Base-by-base conservation (phyloP, 1,140 invertebrate genomes). In the Drosophila grimshawi region DNA sequence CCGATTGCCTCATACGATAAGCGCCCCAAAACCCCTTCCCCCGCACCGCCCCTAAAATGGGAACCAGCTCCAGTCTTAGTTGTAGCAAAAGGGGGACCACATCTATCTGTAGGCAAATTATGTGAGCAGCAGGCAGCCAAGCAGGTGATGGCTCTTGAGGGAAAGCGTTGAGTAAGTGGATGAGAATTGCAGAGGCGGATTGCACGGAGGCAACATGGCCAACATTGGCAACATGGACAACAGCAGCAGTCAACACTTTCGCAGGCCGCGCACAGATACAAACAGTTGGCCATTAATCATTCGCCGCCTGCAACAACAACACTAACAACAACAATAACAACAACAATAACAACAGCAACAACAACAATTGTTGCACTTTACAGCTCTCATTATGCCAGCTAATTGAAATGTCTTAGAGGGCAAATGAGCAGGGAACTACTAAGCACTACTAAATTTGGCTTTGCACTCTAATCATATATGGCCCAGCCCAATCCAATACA, bases 261-360 rank as follows among this genome's bases (percentile, higher is more conserved):
- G 65, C 65, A 61, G 39, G n/a, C 61, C 29, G 61, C 55, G 63
- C 49, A 41, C 56, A 53, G 55, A 61, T 65, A 45, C 66, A 61
- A 72, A 66, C 69, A 72, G 72, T 72, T 60, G 61, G 61, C 62
- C 74, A 76, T 76, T 76, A 76, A 72, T 76, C 74, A 76, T 61
- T 60, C 49, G 60, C 73, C 55, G 67, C 67, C 53, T 76, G 71
- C 71, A 74, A 74, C 65, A 75, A 19, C 19, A 19, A 19, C 19
- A 19, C 19, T 19, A 19, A 19, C 19, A 19, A 19, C 19, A 19
- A 19, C 19, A 37, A n/a, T 57, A 19, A 19, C 19, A 19, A 19
- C 19, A 1, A 19, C 39, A 43, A 10, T 8, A 43, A 7, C 35
- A 3, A 7, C 4, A 37, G 35, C 35, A 37, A 1, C 35, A 43